Evolutionary conservation across 2,888 invertebrate genomes (phyloP), one percentile per base, ranked within the genome.

Genomic region (Frankliniella intonsa): DNA sequence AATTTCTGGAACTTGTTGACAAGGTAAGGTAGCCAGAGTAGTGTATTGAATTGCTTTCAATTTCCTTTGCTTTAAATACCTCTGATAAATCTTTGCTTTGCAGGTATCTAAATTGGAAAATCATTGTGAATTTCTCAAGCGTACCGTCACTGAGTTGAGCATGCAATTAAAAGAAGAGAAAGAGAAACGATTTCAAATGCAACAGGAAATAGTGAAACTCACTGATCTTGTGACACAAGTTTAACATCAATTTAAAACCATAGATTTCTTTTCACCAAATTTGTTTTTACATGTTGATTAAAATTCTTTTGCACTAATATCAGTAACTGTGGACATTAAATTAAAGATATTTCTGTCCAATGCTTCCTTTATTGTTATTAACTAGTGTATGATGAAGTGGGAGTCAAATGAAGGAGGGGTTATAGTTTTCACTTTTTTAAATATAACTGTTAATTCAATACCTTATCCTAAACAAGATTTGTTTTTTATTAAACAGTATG

Each of bases 171-270:
- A 90, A 81, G 88, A 90, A 81, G 94, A 94, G 87, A 89, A 90
- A 1, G 92, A 92, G 84, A 91, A 91, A 86, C 90, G 94, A 69
- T 90, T 90, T 85, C 88, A 91, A 83, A 87, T 94, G 84, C 92
- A 94, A 85, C 89, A 89, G 80, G 92, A 93, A 87, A 87, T 94
- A 82, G 93, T 93, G 84, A 94, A 93, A 87, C 89, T 94, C 83
- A 91, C 92, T 84, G 92, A 92, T 85, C 92, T 92, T 86, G 92
- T 93, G 86, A 92, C 93, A 86, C 93, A 93, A 88, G 93, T 93
- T 87, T 93, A 91, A 87, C 25, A n/a, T 38, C 38, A 38, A 38
- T 38, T 38, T 38, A 38, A 38, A 38, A 38, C 5, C 38, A 38
- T 38, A 38, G 38, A 38, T 38, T 38, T 38, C 38, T 38, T 38